Percentiles rank a stretch among this genome's conserved stretches.
Evolutionary conservation across 2,888 invertebrate species (phyloP).

Genomic region (Octodonta nipae): DNA sequence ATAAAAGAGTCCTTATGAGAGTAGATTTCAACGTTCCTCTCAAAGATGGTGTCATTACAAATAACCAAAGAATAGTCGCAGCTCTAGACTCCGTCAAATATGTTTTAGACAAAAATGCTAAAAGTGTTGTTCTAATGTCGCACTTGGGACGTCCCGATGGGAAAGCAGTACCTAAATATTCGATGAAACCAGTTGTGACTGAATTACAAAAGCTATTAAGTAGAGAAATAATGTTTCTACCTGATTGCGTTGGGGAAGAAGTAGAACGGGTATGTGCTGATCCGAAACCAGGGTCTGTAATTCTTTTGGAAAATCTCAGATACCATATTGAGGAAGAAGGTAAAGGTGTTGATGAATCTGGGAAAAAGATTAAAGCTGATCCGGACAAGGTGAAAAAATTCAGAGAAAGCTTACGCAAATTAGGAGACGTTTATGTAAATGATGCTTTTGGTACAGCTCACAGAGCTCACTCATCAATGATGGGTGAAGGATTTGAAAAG

Average conservation of each 20-base stretch:
- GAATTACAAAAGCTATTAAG: conserved; percentile 73
- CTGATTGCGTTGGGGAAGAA: conserved; percentile 85
- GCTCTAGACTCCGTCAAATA: conserved; percentile 86
- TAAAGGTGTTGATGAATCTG: conserved; percentile 79
- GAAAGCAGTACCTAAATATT: conserved; percentile 69
- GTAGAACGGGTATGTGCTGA: conserved; percentile 82
- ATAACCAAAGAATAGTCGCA: conserved; percentile 93
- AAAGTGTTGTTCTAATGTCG: conserved; percentile 91
- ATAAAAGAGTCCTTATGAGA: conserved; percentile 38
- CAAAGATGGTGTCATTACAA: conserved; percentile 91
- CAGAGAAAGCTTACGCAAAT: conserved; percentile 73
- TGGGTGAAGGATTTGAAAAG: conserved; percentile 77
- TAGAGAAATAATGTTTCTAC: conserved; percentile 61
- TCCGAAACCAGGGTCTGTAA: conserved; percentile 74
- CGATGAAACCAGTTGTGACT: conserved; percentile 81
- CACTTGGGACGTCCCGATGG: conserved; percentile 97
- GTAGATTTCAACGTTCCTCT: conserved; percentile 98
- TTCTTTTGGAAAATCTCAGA: conserved; percentile 88
- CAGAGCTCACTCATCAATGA: conserved; percentile 87
- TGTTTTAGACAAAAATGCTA: conserved; percentile 84
- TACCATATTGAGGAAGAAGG: conserved; percentile 98
- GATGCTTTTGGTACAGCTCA: conserved; percentile 98
- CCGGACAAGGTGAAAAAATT: conserved; percentile 74
- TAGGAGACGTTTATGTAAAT: conserved; percentile 97
- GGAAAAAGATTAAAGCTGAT: conserved; percentile 85